Percentiles rank a stretch among this genome's conserved stretches.
Conservation (phyloP, 2,888 invertebrate genomes). For the Drosophila diplacantha region DNA sequence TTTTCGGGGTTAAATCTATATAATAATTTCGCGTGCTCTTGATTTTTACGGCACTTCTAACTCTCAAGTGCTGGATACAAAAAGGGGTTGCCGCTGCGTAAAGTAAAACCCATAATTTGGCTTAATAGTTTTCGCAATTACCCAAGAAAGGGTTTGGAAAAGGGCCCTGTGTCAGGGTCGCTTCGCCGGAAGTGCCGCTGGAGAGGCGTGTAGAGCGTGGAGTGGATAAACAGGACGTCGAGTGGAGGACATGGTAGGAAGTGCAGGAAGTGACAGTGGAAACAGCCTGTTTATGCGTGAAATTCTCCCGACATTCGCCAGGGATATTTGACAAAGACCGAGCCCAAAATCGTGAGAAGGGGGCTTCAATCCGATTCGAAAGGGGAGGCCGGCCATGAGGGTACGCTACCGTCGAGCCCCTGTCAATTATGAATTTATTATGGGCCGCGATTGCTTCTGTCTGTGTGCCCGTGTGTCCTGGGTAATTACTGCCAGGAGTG, state of each 20-base stretch:
- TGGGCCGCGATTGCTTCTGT: conserved; percentile 49
- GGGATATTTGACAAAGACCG: conserved; percentile 54
- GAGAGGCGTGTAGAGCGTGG: conserved; percentile 14
- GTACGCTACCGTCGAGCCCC: conserved; percentile 12
- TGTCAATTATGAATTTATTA: conserved; percentile 70
- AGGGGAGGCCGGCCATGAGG: background rate
- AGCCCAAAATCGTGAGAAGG: conserved; percentile 3
- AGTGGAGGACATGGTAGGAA: conserved; percentile 39
- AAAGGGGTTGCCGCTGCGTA: conserved; percentile 53
- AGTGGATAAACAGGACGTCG: conserved; percentile 16
- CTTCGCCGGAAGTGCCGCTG: conserved; percentile 32
- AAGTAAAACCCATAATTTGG: conserved; percentile 76
- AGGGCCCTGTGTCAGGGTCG: conserved; percentile 18
- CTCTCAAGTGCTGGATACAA: conserved; percentile 52
- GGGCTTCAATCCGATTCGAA: background rate
- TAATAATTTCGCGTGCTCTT: conserved; percentile 69
- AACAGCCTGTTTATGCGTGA: conserved; percentile 65
- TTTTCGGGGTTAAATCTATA: conserved; percentile 60
- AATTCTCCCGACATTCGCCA: conserved; percentile 45
- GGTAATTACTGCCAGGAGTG: conserved; percentile 31
- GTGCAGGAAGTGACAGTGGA: conserved; percentile 45
- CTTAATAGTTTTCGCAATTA: conserved; percentile 75
- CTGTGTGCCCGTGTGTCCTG: conserved; percentile 5
- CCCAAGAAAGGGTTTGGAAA: conserved; percentile 54
- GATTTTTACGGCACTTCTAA: conserved; percentile 69